Conservation (phyloP, 2,888 invertebrate species). For the Epiblema foenella region DNA sequence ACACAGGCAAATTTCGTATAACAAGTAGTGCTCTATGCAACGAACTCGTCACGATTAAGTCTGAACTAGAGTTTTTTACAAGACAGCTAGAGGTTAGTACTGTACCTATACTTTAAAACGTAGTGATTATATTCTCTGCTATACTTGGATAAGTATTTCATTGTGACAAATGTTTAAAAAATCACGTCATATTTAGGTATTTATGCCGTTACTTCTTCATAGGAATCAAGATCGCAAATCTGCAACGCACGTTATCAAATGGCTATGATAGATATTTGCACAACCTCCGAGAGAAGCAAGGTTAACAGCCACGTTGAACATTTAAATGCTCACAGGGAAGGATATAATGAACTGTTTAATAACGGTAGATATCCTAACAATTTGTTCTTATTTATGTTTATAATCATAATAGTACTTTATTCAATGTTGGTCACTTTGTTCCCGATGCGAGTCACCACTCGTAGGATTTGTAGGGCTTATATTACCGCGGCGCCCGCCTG, state of each 20-base stretch:
- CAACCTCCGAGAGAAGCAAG: conserved; percentile 65
- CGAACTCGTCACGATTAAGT: conserved; percentile 57
- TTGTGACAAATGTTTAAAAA: no score
- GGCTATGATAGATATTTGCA: conserved; percentile 66
- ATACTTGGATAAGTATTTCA: no score
- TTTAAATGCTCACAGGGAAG: conserved; percentile 58
- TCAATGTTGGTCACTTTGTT: no score
- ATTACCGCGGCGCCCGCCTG: no score
- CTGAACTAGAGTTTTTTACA: conserved; percentile 59
- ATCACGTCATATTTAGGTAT: no score
- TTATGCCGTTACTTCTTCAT: not conserved
- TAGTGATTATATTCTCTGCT: no score
- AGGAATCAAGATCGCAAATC: conserved; percentile 64
- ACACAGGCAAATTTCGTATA: conserved; percentile 57
- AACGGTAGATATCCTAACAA: conserved; percentile 55
- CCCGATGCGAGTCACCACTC: no score
- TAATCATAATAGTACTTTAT: no score
- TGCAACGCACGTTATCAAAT: conserved; percentile 61
- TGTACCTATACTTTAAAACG: not conserved
- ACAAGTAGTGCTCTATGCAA: conserved; percentile 59
- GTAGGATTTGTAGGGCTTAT: no score
- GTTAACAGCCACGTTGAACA: conserved; percentile 56
- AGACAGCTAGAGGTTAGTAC: conserved; percentile 65
- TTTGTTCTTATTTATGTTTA: not conserved
- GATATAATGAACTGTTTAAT: conserved; percentile 60